Evolutionary conservation across 2,797 vertebrate species (phyloP).

Genomic region (Antennarius maculatus): DNA sequence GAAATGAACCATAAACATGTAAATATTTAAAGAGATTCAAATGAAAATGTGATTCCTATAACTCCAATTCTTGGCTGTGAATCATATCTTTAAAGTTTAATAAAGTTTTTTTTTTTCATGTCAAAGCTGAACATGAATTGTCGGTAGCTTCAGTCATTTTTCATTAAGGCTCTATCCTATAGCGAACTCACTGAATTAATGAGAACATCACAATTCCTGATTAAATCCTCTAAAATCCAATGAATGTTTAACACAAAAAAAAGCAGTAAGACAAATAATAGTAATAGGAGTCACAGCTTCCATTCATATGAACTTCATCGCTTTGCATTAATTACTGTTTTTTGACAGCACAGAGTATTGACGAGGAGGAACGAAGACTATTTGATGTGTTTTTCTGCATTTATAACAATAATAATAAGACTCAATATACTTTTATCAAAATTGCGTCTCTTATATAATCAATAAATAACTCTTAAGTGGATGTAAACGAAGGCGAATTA

Average conservation of each 20-base stretch:
- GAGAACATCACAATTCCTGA: not conserved
- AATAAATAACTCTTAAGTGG: no score
- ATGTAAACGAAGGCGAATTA: no score
- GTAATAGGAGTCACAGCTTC: not conserved
- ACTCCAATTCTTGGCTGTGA: not conserved
- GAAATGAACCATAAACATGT: not conserved
- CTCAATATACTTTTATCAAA: no score
- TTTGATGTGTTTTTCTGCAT: no score
- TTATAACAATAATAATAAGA: no score
- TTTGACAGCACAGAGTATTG: constrained; percentile 7
- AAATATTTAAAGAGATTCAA: not conserved
- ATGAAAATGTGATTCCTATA: not conserved
- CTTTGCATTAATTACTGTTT: not conserved
- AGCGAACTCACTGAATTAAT: not conserved
- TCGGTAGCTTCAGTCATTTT: not conserved
- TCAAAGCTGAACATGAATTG: not conserved
- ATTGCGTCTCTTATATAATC: no score
- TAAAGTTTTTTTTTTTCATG: no score
- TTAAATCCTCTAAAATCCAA: not conserved
- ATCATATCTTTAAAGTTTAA: not conserved
- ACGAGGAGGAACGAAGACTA: not conserved
- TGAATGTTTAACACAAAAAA: not conserved
- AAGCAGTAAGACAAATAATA: not conserved
- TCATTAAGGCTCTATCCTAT: no score
- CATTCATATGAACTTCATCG: not conserved